phyloP scores from a whole-genome alignment of 2,888 invertebrate genomes.

The Chrysomela aeneicollis region DNA sequence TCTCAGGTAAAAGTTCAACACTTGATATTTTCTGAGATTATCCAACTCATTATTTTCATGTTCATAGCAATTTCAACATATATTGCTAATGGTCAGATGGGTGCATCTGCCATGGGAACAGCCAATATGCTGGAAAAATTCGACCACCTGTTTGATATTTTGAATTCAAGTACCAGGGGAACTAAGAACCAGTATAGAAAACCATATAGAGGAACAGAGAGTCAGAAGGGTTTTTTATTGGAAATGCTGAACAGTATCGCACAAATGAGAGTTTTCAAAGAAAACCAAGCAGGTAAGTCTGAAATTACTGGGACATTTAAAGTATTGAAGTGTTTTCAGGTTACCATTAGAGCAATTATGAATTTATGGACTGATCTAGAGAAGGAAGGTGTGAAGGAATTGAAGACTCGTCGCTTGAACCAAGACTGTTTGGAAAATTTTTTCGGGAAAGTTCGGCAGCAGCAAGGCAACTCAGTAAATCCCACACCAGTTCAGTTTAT shows the following conservation, averaged over 20 bases:
- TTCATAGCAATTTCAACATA: constrained; percentile 13
- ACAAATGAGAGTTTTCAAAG: background rate
- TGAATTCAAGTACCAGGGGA: background rate
- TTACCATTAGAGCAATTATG: too few species aligned
- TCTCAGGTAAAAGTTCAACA: background rate
- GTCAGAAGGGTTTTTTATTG: constrained; percentile 8
- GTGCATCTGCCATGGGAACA: background rate
- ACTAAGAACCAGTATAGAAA: background rate
- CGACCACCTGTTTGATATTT: background rate
- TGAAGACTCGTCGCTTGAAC: too few species aligned
- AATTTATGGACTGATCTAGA: too few species aligned
- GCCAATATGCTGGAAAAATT: background rate
- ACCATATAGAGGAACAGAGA: background rate
- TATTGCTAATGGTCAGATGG: background rate
- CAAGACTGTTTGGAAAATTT: too few species aligned
- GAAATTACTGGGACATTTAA: background rate
- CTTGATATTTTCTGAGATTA: background rate
- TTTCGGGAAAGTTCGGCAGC: too few species aligned
- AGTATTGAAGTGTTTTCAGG: too few species aligned
- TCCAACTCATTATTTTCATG: background rate
- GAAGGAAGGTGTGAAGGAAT: too few species aligned
- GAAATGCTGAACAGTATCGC: constrained; percentile 1
- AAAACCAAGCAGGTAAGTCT: constrained; percentile 1
- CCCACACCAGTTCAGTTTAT: too few species aligned
- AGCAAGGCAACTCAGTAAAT: too few species aligned